Evolutionary conservation across 1,140 invertebrate species (phyloP).

Genomic region (Galleria mellonella): DNA sequence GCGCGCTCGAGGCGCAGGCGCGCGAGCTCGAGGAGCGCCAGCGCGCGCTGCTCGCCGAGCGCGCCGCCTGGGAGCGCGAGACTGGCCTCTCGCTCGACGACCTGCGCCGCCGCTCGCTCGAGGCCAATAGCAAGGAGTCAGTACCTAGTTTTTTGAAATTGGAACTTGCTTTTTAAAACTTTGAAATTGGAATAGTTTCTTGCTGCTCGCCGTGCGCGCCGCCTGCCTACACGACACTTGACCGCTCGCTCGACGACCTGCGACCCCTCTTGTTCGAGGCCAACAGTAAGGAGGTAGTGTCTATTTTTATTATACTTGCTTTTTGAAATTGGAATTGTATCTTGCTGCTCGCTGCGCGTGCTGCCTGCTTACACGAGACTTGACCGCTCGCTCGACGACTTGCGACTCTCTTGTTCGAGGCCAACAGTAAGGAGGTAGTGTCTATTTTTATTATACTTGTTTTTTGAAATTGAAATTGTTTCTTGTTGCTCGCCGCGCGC

Average conservation of each 20-base stretch:
- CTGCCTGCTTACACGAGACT: slow-evolving; percentile 33
- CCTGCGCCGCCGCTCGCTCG: slow-evolving; percentile 86
- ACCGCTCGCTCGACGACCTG: slow-evolving; percentile 50
- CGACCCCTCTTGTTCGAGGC: too few relatives aligned
- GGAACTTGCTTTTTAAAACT: neutral
- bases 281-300: slow-evolving; percentile 88
- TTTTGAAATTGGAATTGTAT: too few relatives aligned
- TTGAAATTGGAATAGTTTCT: too few relatives aligned
- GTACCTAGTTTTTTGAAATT: slow-evolving; percentile 55
- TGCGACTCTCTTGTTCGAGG: slow-evolving; percentile 86
- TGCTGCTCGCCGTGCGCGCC: slow-evolving; percentile 90
- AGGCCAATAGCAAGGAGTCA: slow-evolving; percentile 91
- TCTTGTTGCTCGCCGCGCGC: neutral
- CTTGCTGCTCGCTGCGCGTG: neutral
- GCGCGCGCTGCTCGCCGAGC: slow-evolving; percentile 90
- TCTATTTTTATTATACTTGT: neutral
- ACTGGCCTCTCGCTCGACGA: slow-evolving; percentile 92
- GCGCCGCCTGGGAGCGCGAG: slow-evolving; percentile 90
- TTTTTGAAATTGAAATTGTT: too few relatives aligned
- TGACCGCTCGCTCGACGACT: slow-evolving; percentile 12
- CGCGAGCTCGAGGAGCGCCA: slow-evolving; percentile 93
- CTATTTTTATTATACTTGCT: neutral
- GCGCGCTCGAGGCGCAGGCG: slow-evolving; percentile 88
- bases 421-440: slow-evolving; percentile 90
- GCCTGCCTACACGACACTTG: slow-evolving; percentile 76